Evolutionary conservation across 2,888 invertebrate genomes (phyloP).

Genomic region (Apodemia hepburni): DNA sequence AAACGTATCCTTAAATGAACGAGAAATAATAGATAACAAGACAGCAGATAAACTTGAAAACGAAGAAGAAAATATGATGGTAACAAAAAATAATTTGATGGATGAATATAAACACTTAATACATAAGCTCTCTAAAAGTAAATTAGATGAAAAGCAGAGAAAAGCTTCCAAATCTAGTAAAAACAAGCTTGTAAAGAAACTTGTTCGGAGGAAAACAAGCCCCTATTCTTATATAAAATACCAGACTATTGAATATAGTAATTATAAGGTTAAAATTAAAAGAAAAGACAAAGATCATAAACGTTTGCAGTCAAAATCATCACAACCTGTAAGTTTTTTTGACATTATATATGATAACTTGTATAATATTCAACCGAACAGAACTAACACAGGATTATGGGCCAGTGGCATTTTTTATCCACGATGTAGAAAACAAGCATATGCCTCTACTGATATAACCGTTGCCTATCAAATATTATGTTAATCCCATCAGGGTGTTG

Average conservation of each 20-base stretch:
- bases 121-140: no score
- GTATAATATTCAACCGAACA: no score
- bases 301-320: not conserved
- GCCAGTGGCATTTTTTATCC: no score
- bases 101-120: not conserved
- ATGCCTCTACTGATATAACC: no score
- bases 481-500: no score
- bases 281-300: conserved; percentile 3
- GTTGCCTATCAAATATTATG: no score
- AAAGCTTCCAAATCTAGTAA: not conserved
- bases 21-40: not conserved
- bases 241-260: not conserved
- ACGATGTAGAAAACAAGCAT: no score
- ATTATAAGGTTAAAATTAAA: not conserved
- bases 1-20: not conserved
- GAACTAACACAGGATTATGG: no score
- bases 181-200: not conserved
- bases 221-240: not conserved
- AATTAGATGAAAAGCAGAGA: not conserved
- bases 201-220: not conserved
- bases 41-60: not conserved
- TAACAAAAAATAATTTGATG: not conserved
- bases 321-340: not conserved
- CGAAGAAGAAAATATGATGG: not conserved
- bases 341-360: no score